Evolutionary conservation across 2,888 invertebrate species (phyloP).

Genomic region (Drosophila mayaguana): DNA sequence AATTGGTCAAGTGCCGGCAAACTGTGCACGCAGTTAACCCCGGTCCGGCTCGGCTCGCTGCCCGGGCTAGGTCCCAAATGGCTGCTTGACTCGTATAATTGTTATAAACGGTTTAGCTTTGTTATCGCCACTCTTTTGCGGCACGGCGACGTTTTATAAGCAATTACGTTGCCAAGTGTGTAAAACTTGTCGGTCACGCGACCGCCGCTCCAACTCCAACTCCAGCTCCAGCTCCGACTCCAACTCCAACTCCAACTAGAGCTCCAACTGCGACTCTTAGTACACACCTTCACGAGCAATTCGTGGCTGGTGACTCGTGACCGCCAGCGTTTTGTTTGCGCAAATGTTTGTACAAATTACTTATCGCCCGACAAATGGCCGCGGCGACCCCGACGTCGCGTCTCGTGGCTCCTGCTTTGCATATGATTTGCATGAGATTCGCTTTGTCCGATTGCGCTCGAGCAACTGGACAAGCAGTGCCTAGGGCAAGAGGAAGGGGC

Average conservation of each 20-base stretch:
- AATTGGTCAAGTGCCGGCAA: constrained; percentile 27
- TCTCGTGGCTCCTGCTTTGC: constrained; percentile 39
- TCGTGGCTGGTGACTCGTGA: constrained; percentile 45
- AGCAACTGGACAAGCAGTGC: constrained; percentile 19
- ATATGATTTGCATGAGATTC: constrained; percentile 62
- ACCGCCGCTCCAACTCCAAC: not conserved
- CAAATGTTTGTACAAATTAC: constrained; percentile 76
- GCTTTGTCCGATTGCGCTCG: constrained; percentile 46
- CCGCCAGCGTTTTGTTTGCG: constrained; percentile 69
- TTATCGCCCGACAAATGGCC: constrained; percentile 61
- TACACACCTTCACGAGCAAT: constrained; percentile 11
- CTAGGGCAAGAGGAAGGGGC: not conserved
- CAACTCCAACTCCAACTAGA: not conserved
- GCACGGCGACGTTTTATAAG: constrained; percentile 62
- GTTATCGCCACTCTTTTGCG: constrained; percentile 47
- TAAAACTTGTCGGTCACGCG: constrained; percentile 71
- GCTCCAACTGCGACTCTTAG: not conserved
- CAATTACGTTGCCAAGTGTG: constrained; percentile 80
- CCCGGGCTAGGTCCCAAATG: constrained; percentile 26
- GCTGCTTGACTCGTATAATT: constrained; percentile 56
- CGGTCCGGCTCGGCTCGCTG: not conserved
- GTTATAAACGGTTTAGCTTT: constrained; percentile 63
- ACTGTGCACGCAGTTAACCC: constrained; percentile 4
- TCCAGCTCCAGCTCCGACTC: not conserved
- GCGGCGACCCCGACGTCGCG: constrained; percentile 8